Base-by-base conservation (phyloP, 2,888 invertebrate genomes). In the Cyclophora albipunctata region DNA sequence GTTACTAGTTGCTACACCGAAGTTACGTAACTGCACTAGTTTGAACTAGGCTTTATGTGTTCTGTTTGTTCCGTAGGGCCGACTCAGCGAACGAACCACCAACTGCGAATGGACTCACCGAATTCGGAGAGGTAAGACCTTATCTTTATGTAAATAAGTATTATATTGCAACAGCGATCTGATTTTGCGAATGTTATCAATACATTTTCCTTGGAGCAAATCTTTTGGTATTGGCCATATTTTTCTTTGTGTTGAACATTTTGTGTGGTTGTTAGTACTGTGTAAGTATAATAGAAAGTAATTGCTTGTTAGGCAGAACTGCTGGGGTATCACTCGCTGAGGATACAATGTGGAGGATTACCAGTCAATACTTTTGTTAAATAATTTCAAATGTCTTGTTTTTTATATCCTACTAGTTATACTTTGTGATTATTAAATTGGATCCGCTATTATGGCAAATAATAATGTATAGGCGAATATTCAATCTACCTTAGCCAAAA, bases 81-180 rank as follows among this genome's bases (percentile, higher is more conserved):
- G 90, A 90, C 73, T 90, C 90, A 34, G 85, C 90, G 56, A 86
- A 87, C 69, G 89, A 88, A 61, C 71, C 80, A 34, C 81, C 87
- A n/a, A 78, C 64, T 47, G 79, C 78, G 46, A 84, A 88, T 62
- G 89, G 90, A 52, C 83, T 90, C 54, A 86, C 87, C 49, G 84
- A 84, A 62, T 90, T 90, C 51, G 90, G 90, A 71, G 85, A 88
- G 87, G 90, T 90, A 77, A 84, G 84, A 57, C 50, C 37, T 45
- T 54, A 45, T 42, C 33, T 5, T 0, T 7, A 3, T 52, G 47
- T 4, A 0, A 0, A 33, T 55, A 55, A 47, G 37, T 3, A 46
- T 6, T 1, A 7, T 45, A 43, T 45, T 54, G 3, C 46, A 42
- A 45, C 43, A n/a, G 55, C 57, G 50, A 59, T 43, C n/a, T 47